A percentile compares a stretch with the other conserved stretches of the same genome.
Evolutionary conservation across 2,113 vertebrate species (phyloP).

Genomic region (Dryoscopus gambensis): DNA sequence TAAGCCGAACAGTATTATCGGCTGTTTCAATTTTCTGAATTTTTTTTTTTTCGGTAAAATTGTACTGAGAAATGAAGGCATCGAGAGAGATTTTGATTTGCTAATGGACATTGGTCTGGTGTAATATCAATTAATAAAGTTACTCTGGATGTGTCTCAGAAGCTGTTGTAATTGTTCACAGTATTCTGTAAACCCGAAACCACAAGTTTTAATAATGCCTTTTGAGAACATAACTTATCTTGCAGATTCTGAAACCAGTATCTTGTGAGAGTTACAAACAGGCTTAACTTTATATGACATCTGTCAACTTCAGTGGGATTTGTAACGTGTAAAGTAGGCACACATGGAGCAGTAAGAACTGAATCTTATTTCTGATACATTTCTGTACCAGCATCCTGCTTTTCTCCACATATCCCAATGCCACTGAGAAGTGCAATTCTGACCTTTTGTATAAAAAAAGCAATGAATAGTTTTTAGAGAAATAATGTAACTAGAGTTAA

Average conservation of each 20-base stretch:
- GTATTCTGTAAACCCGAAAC: slow-evolving; percentile 47
- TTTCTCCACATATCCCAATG: slow-evolving; percentile 24
- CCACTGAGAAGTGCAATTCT: slow-evolving; percentile 48
- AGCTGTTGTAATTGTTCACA: neutral
- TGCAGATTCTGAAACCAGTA: slow-evolving; percentile 26
- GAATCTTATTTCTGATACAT: slow-evolving; percentile 3
- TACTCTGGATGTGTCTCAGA: slow-evolving; percentile 21
- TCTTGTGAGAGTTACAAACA: neutral
- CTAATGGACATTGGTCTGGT: neutral
- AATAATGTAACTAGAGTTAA: slow-evolving; percentile 8
- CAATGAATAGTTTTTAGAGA: neutral
- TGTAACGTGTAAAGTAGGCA: neutral
- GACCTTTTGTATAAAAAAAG: slow-evolving; percentile 46
- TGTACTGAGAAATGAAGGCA: neutral
- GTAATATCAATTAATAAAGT: neutral
- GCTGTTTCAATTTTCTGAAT: neutral
- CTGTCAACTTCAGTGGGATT: neutral
- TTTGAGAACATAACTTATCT: slow-evolving; percentile 19
- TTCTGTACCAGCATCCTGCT: slow-evolving; percentile 1
- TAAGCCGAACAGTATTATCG: neutral
- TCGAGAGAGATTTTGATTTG: neutral
- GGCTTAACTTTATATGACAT: neutral
- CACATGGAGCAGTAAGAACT: neutral
- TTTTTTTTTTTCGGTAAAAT: neutral
- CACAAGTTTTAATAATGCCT: slow-evolving; percentile 29